Evolutionary conservation across 2,888 invertebrate genomes (phyloP).

Genomic region (Antheraea yamamai): DNA sequence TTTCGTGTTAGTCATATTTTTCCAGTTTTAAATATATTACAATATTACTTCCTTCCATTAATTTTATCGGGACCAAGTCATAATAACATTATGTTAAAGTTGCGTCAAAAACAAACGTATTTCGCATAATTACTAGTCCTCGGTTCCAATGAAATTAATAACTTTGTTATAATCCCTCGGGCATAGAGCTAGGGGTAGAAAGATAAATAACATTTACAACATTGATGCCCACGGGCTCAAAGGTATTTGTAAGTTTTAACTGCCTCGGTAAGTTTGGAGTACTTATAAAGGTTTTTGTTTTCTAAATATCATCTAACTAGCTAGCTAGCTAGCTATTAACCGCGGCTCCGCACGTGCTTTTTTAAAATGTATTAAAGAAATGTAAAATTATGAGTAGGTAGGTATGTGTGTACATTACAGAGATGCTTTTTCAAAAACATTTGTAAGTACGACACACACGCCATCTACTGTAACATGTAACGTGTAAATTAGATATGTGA

Average conservation of each 20-base stretch:
- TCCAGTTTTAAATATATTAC: background rate
- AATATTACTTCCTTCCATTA: background rate
- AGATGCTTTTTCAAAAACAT: too few species aligned
- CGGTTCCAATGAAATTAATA: constrained; percentile 18
- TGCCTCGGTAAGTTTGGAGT: constrained; percentile 15
- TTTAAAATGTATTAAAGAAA: too few species aligned
- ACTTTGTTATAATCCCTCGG: constrained; percentile 17
- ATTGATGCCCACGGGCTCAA: constrained; percentile 20
- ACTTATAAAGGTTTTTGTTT: background rate
- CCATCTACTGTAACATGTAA: too few species aligned
- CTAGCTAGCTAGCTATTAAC: too few species aligned
- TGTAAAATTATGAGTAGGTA: too few species aligned
- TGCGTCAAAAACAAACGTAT: background rate
- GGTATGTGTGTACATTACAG: too few species aligned
- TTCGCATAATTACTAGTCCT: background rate
- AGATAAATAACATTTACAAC: constrained; percentile 18
- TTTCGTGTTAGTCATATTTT: background rate
- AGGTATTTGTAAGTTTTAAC: constrained; percentile 21
- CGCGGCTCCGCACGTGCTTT: too few species aligned
- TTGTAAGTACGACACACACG: too few species aligned
- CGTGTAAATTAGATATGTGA: too few species aligned
- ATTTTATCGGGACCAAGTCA: background rate
- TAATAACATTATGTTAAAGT: background rate
- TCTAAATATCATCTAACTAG: constrained; percentile 8
- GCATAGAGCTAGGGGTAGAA: constrained; percentile 14